These are phyloP conservation scores for Oreochromis aureus DNA, from an alignment of 2,113 vertebrate genomes.

Conservation along the genomic window DNA sequence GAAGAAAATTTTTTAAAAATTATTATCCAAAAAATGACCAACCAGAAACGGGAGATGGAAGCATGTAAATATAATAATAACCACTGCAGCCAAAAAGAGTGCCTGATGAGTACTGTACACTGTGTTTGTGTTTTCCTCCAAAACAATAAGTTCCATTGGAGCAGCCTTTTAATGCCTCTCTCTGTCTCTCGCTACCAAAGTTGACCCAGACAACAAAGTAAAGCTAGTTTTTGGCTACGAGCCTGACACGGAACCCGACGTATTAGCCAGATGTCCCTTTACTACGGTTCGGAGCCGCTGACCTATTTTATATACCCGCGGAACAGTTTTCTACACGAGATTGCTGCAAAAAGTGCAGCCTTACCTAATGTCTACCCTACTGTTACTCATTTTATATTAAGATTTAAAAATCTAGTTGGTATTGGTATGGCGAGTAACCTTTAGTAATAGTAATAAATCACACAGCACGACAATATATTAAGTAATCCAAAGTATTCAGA, in stretches of 20 bases:
- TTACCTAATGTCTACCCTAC: neutral
- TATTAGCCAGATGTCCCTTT: neutral
- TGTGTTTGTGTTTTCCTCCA: neutral
- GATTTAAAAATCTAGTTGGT: neutral
- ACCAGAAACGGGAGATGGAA: neutral
- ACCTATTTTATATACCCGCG: neutral
- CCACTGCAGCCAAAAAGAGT: neutral
- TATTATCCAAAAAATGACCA: neutral
- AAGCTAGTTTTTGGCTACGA: neutral
- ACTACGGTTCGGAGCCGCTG: neutral
- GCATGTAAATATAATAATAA: neutral
- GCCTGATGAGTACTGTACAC: neutral
- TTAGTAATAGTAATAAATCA: neutral
- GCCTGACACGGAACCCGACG: neutral
- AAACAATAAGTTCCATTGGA: neutral
- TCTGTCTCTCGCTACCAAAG: neutral
- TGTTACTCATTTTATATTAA: neutral
- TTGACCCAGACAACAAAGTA: neutral
- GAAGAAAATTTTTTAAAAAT: neutral
- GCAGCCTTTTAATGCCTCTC: neutral
- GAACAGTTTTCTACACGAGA: rapidly evolving
- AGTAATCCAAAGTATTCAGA: neutral
- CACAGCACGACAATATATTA: neutral
- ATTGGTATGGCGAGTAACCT: neutral
- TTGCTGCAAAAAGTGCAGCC: neutral